phyloP scores from a whole-genome alignment of 1,140 invertebrate species.

The Cepaea nemoralis region DNA sequence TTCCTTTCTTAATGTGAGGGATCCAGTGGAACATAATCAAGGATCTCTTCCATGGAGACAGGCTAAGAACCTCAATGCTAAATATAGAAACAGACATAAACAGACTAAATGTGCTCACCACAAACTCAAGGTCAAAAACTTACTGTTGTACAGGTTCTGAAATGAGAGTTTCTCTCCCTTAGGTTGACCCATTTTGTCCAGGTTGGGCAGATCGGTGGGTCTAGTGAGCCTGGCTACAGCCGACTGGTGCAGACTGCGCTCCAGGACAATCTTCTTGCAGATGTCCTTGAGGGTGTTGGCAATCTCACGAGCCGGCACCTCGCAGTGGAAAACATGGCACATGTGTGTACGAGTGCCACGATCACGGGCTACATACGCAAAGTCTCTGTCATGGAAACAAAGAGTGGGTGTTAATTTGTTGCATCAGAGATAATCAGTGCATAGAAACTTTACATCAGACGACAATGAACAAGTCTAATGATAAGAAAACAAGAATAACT shows the following conservation, averaged over 20 bases:
- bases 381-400: slow-evolving; percentile 91
- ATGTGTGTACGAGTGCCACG: slow-evolving; percentile 82
- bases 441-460: too few species aligned
- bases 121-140: too few species aligned
- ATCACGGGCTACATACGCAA: slow-evolving; percentile 96
- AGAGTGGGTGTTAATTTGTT: too few species aligned
- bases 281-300: slow-evolving; percentile 93
- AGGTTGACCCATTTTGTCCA: slow-evolving; percentile 58
- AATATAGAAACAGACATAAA: too few species aligned
- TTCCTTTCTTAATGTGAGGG: too few species aligned
- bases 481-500: too few species aligned
- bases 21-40: too few species aligned
- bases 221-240: slow-evolving; percentile 73
- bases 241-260: slow-evolving; percentile 76
- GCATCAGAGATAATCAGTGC: too few species aligned
- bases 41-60: too few species aligned
- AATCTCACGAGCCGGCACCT: slow-evolving; percentile 93
- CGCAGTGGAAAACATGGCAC: slow-evolving; percentile 85
- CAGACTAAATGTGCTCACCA: too few species aligned
- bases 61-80: too few species aligned
- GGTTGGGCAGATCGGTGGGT: slow-evolving; percentile 86
- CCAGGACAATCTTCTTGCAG: slow-evolving; percentile 96
- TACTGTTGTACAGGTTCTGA: slow-evolving; percentile 63
- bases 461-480: too few species aligned
- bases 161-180: slow-evolving; percentile 59